These are phyloP conservation scores for Patella caerulea DNA, from an alignment of 2,888 invertebrate genomes.

Conservation along the genomic window DNA sequence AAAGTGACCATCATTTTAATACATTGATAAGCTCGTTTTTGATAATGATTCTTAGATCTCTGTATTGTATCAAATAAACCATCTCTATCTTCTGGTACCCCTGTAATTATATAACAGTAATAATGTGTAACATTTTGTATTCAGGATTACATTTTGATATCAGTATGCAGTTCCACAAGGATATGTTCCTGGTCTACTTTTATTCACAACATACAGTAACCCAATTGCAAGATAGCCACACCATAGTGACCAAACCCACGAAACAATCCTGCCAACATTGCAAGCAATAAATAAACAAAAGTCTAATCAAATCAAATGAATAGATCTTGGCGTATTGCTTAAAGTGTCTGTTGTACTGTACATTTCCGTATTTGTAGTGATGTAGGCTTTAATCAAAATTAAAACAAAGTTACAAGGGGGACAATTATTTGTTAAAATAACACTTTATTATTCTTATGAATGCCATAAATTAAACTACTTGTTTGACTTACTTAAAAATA, in stretches of 20 bases:
- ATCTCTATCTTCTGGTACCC: slow-evolving; percentile 87
- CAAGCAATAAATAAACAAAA: not conserved
- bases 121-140: too few relatives aligned
- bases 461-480: too few relatives aligned
- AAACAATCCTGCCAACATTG: not conserved
- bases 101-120: slow-evolving; percentile 59
- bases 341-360: not conserved
- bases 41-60: slow-evolving; percentile 93
- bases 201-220: not conserved
- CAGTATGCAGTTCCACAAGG: not conserved
- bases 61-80: slow-evolving; percentile 94
- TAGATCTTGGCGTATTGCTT: not conserved
- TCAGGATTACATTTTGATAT: not conserved
- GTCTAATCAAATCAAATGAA: not conserved
- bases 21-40: slow-evolving; percentile 96
- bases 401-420: too few relatives aligned
- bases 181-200: not conserved
- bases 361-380: too few relatives aligned
- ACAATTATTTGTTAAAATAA: too few relatives aligned
- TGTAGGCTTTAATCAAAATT: too few relatives aligned
- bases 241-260: not conserved
- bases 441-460: too few relatives aligned
- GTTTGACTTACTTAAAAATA: too few relatives aligned
- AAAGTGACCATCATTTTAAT: slow-evolving; percentile 94
- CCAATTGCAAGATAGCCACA: not conserved